Percentiles rank a stretch among this genome's conserved stretches.
Conservation (phyloP, 92 coral and sea anemone genomes). For the Metridium senile region DNA sequence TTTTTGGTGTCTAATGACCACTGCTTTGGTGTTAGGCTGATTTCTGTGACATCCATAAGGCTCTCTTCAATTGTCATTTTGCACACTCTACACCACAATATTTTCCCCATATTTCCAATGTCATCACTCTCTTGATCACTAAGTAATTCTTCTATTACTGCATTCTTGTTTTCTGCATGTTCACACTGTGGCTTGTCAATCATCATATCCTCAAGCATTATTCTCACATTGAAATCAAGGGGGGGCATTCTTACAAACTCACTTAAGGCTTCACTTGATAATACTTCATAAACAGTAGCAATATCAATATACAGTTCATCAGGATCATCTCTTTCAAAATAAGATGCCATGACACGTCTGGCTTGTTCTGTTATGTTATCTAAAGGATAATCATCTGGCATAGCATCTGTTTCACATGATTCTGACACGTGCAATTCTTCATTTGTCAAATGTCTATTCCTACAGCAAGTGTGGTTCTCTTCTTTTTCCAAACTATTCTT, state of each 20-base stretch:
- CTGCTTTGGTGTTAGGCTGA: slow-evolving; percentile 20
- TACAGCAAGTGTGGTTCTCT: slow-evolving; percentile 32
- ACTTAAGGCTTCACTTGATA: slow-evolving; percentile 28
- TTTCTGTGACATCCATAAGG: slow-evolving; percentile 6
- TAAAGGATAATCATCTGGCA: slow-evolving; percentile 1
- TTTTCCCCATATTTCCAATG: slow-evolving; percentile 29
- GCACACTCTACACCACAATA: slow-evolving; percentile 48
- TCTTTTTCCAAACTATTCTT: background rate
- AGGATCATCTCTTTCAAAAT: slow-evolving; percentile 29
- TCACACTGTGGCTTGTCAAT: slow-evolving; percentile 12
- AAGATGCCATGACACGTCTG: slow-evolving; percentile 13
- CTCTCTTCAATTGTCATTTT: slow-evolving; percentile 37
- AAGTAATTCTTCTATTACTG: slow-evolving; percentile 8
- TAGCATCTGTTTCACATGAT: background rate
- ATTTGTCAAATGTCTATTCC: slow-evolving; percentile 10
- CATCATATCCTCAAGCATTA: slow-evolving; percentile 15
- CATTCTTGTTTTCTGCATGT: slow-evolving; percentile 23
- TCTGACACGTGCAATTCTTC: slow-evolving; percentile 20
- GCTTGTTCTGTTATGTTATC: background rate
- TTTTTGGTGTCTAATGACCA: slow-evolving; percentile 40
- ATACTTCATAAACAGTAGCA: slow-evolving; percentile 35
- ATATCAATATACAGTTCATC: slow-evolving; percentile 43
- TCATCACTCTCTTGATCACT: background rate
- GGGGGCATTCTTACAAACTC: slow-evolving; percentile 39
- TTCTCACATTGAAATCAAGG: slow-evolving; percentile 14